Conservation (phyloP, 2,113 vertebrate genomes). For the Tenrec ecaudatus region DNA sequence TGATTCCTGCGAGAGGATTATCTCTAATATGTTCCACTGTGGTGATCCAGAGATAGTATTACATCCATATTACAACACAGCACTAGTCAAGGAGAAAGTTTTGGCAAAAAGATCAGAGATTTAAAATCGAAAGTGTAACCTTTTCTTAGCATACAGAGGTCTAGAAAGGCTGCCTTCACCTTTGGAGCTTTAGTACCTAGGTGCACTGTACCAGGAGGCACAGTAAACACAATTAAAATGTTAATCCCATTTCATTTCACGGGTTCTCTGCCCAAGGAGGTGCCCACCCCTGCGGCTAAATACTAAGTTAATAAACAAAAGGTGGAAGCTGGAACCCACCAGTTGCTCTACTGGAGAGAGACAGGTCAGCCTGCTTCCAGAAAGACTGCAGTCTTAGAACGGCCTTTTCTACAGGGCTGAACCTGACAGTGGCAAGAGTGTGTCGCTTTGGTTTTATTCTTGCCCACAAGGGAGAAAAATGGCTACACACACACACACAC, state of each 20-base stretch:
- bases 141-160: not conserved
- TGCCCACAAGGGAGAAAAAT: not conserved
- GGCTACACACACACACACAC: too few relatives aligned
- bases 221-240: not conserved
- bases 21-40: not conserved
- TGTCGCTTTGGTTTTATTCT: too few relatives aligned
- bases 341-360: not conserved
- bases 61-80: not conserved
- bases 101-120: not conserved
- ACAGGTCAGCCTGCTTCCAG: too few relatives aligned
- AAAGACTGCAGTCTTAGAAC: not conserved
- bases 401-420: not conserved
- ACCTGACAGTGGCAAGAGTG: not conserved
- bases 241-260: slow-evolving; percentile 7
- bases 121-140: slow-evolving; percentile 11
- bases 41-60: slow-evolving; percentile 7
- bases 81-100: not conserved
- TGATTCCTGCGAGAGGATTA: not conserved
- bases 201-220: not conserved
- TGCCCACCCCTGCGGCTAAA: not conserved
- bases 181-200: not conserved
- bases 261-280: too few relatives aligned
- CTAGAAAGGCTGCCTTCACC: not conserved
- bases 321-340: not conserved
- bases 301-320: not conserved